A percentile compares a stretch with the other conserved stretches of the same genome.
Evolutionary conservation across 2,888 invertebrate species (phyloP).

Genomic region (Diarsia brunnea): DNA sequence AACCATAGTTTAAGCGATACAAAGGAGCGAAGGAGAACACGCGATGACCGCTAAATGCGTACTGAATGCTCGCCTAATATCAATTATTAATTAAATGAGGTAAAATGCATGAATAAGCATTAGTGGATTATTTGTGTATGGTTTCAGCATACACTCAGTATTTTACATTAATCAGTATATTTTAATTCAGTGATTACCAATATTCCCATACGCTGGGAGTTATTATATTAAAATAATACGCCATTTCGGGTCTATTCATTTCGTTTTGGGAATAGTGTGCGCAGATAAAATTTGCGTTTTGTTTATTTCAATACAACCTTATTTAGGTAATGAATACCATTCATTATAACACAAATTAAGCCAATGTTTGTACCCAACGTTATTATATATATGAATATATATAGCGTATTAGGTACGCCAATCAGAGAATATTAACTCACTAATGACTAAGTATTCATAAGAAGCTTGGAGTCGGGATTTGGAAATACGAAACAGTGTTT

Average conservation of each 20-base stretch:
- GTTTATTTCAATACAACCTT: background rate
- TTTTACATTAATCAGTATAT: constrained; percentile 32
- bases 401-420: background rate
- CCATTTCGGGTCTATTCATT: background rate
- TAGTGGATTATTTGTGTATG: no score
- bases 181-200: constrained; percentile 64
- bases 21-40: no score
- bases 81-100: no score
- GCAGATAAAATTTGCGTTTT: background rate
- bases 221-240: constrained; percentile 4
- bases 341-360: background rate
- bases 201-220: constrained; percentile 33
- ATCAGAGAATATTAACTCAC: constrained; percentile 5
- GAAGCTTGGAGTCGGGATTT: background rate
- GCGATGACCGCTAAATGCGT: no score
- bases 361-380: background rate
- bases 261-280: background rate
- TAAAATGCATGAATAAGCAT: no score
- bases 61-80: no score
- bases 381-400: no score
- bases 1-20: no score
- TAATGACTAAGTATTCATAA: constrained; percentile 11
- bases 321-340: background rate
- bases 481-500: background rate
- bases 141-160: no score